Evolutionary conservation across 2,113 vertebrate genomes (phyloP).

Genomic region (Eclectus roratus): DNA sequence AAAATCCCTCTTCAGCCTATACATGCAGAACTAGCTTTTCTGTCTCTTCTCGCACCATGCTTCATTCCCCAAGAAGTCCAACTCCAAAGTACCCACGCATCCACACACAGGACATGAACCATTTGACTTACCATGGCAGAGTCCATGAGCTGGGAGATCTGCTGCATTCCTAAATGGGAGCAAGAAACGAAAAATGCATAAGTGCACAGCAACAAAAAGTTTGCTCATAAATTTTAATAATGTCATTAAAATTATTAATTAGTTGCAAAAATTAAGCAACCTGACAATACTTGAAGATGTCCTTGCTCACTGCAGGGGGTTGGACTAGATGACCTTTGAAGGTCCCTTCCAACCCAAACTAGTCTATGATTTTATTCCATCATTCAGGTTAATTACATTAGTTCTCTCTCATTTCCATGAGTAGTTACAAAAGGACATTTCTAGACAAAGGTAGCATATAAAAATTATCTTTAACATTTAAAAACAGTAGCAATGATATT

Average conservation of each 20-base stretch:
- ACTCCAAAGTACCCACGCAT: not conserved
- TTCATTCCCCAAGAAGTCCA: not conserved
- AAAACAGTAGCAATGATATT: not conserved
- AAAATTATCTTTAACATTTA: not conserved
- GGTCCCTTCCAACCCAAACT: not conserved
- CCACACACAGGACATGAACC: not conserved
- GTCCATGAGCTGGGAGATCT: not conserved
- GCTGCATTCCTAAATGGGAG: not conserved
- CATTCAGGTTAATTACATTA: not conserved
- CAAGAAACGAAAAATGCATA: not conserved
- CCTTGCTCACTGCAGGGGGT: not conserved
- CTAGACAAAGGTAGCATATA: not conserved
- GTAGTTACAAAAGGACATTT: not conserved
- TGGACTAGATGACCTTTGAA: not conserved
- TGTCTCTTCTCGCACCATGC: not conserved
- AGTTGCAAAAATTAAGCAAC: not conserved
- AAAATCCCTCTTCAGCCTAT: not conserved
- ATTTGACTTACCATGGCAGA: not conserved
- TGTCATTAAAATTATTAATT: not conserved
- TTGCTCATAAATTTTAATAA: not conserved
- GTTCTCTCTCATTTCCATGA: not conserved
- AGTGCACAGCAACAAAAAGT: not conserved
- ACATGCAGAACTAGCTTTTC: not conserved
- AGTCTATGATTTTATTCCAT: not conserved
- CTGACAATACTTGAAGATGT: not conserved